These are phyloP conservation scores for Colletes gigas DNA, from an alignment of 1,140 invertebrate species.

Conservation along the genomic window DNA sequence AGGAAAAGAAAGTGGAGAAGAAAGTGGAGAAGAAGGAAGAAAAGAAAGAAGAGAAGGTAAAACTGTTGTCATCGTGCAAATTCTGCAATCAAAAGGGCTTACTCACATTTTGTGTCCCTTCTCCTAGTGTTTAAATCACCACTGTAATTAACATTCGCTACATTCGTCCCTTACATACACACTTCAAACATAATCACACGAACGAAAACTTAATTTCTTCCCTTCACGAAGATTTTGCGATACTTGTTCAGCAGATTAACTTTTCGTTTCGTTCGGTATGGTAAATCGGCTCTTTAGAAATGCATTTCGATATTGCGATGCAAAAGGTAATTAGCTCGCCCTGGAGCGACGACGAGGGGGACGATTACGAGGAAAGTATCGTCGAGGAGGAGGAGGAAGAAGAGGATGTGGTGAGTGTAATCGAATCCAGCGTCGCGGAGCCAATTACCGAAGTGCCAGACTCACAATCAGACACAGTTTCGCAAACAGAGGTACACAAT, in stretches of 20 bases:
- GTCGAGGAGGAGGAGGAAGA: constrained; percentile 77
- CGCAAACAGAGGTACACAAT: constrained; percentile 70
- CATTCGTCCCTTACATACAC: neutral
- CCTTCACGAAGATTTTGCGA: neutral
- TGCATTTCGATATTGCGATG: constrained; percentile 35
- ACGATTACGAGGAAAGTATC: constrained; percentile 63
- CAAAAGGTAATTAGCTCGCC: constrained; percentile 50
- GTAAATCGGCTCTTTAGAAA: constrained; percentile 43
- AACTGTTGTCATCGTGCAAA: constrained; percentile 52
- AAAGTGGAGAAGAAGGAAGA: constrained; percentile 79
- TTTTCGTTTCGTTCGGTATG: neutral
- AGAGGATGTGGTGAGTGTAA: constrained; percentile 75
- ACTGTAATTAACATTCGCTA: constrained; percentile 16
- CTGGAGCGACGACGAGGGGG: constrained; percentile 68
- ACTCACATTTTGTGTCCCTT: neutral
- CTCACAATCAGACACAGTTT: constrained; percentile 56
- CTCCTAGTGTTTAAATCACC: neutral
- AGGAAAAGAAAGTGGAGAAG: constrained; percentile 69
- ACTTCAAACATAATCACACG: neutral
- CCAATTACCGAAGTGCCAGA: constrained; percentile 68
- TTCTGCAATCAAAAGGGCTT: neutral
- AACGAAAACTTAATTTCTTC: neutral
- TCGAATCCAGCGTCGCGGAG: constrained; percentile 71
- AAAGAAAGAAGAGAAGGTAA: constrained; percentile 76
- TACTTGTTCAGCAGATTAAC: neutral